phyloP scores from a whole-genome alignment of 2,797 vertebrate species.

The Manis pentadactyla region DNA sequence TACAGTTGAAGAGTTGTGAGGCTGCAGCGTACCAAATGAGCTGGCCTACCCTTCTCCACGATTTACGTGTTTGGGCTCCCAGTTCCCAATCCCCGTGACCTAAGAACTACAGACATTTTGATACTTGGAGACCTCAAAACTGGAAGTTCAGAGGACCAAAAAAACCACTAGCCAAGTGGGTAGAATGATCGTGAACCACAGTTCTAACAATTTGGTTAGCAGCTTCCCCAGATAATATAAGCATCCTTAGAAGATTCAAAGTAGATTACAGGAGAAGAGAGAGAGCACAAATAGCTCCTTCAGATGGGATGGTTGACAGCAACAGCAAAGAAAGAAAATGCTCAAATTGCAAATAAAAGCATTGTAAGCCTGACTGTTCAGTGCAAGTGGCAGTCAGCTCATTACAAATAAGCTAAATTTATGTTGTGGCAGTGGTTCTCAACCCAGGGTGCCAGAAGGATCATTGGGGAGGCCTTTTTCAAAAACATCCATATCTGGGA shows the following conservation, averaged over 20 bases:
- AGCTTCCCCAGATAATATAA: neutral
- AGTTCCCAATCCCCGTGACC: neutral
- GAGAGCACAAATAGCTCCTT: neutral
- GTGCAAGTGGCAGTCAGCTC: neutral
- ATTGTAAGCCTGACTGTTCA: neutral
- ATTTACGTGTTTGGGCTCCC: neutral
- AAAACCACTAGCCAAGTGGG: neutral
- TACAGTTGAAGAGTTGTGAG: neutral
- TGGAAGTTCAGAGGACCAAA: neutral
- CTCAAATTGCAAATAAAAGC: neutral
- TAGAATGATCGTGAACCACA: neutral
- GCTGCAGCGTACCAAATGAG: neutral
- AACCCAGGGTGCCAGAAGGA: neutral
- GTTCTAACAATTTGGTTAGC: neutral
- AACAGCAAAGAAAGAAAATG: neutral
- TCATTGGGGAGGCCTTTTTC: neutral
- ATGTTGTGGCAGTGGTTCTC: neutral
- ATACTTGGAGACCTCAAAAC: conserved; percentile 2
- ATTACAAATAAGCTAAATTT: conserved; percentile 11
- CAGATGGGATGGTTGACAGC: neutral
- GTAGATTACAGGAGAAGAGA: neutral
- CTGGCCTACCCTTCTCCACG: neutral
- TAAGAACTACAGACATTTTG: neutral
- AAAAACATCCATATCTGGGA: neutral
- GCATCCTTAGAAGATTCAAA: neutral